A percentile compares a stretch with the other conserved stretches of the same genome.
Evolutionary conservation across 1,140 invertebrate species (phyloP).

Genomic region (Leptestheria dahalacensis): DNA sequence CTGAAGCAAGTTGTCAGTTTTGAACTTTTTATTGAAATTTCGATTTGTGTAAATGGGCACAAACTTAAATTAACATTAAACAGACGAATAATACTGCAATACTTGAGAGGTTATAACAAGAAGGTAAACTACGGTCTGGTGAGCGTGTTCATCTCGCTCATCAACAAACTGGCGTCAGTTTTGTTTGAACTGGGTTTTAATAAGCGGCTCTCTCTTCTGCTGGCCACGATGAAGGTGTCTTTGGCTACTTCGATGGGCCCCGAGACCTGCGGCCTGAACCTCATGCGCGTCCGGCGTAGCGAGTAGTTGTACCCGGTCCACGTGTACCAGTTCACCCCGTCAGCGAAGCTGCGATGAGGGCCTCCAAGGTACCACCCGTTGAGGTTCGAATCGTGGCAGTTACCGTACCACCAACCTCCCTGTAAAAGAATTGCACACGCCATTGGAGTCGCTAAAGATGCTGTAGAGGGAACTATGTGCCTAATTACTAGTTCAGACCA

Average conservation of each 20-base stretch:
- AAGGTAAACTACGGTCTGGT: neutral
- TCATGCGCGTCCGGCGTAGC: slow-evolving; percentile 23
- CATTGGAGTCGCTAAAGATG: no score
- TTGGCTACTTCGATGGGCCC: slow-evolving; percentile 17
- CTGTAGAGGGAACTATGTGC: no score
- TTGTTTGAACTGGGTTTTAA: neutral
- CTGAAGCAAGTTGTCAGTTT: no score
- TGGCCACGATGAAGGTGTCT: slow-evolving; percentile 17
- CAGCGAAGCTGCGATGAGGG: slow-evolving; percentile 20
- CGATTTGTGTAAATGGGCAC: no score
- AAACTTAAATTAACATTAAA: no score
- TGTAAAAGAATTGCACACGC: no score
- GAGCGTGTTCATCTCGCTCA: slow-evolving; percentile 2
- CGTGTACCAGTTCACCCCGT: slow-evolving; percentile 26
- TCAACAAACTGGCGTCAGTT: neutral
- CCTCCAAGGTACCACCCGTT: slow-evolving; percentile 27
- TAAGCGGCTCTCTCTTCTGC: neutral
- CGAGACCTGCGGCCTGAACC: slow-evolving; percentile 19
- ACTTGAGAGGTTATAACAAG: neutral
- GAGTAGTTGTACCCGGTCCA: slow-evolving; percentile 26
- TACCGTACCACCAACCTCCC: slow-evolving; percentile 30
- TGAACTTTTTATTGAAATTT: no score
- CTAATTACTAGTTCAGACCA: no score
- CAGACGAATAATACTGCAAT: no score
- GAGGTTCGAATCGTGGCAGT: slow-evolving; percentile 27